Evolutionary conservation across 2,113 vertebrate genomes (phyloP), one percentile per base, ranked within the genome.

Genomic region (Ictalurus furcatus): DNA sequence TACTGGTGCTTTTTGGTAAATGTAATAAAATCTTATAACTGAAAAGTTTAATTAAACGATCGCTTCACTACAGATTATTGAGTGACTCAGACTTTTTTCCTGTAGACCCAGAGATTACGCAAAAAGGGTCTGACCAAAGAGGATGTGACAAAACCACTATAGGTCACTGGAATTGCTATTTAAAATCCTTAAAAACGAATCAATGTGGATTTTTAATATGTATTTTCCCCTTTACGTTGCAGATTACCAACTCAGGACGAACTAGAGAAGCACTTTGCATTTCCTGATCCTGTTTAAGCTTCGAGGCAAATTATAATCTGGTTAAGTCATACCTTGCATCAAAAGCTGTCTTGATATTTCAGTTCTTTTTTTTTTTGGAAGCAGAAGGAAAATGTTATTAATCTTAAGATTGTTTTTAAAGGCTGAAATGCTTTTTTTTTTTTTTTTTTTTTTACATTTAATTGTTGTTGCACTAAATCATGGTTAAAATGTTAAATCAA

Each of bases 211-310:
- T 69, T 85, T 69, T 14, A 69, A 16, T n/a, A 17, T 65, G 25
- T 34, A 34, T 81, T 81, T 30, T 78, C 76, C 44, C 19, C 19
- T 59, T 84, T 63, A 63, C 34, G 6, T 84, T 63, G 17, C 89
- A 96, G 96, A 96, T 95, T 96, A 96, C 92, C 96, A 96, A 86
- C 92, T 96, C 88, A 93, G 96, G 92, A 96, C 95, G 17, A 90
- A 84, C 61, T 90, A 69, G 76, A 59, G 67, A 79, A 34, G 61
- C 37, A 61, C 54, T 52, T 63, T 58, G 30, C 71, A 80, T 56
- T 85, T 69, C 73, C 71, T 52, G 67, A 63, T n/a, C 19, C 34
- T 74, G 65, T 30, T 87, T 21, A 85, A 52, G 3, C 6, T 69
- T 7, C 40, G n/a, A 67, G 30, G 37, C 59, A 30, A 58, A 56